Base-by-base conservation (phyloP, 2,797 vertebrate species). In the Pipistrellus nathusii region DNA sequence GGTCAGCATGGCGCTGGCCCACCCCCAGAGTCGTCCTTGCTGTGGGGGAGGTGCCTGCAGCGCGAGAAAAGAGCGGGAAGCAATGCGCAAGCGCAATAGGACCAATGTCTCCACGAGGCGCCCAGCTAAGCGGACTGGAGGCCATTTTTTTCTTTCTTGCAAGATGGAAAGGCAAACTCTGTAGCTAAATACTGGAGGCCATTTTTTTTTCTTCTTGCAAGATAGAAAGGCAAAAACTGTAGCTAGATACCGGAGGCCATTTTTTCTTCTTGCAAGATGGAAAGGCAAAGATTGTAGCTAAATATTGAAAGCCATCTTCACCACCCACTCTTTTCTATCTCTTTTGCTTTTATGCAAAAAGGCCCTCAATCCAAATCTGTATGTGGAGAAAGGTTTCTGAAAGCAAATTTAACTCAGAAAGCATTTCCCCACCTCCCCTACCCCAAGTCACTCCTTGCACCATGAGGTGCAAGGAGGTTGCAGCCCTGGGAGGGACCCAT, bases 161-260 rank as follows among this genome's bases (percentile, higher is more conserved):
- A 80, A 18, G 20, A n/a, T 1, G 3, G 3, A 69, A 88, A 81
- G 3, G 55, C 27, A 35, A 18, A 51, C 11, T 27, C 35, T 44
- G 17, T 48, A 10, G 13, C 76, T 53, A 23, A 30, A 30, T 25
- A 0, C 6, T 15, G 30, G 85, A 35, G 9, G 95, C 95, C 97
- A 93, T 97, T 41, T 95, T 95, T 95, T 95, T 97, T 95, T 41
- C 35, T 44, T 44, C 59, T 9, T 46, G 14, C 21, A 78, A 18
- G 18, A n/a, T 1, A 2, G 3, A 69, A 88, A 81, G 3, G 55
- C 27, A 35, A 14, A 51, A 44, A 44, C 35, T 48, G 17, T 44
- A 44, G 44, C 44, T 44, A 44, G 10, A 44, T 44, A 10, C 44
- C 10, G 44, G 44, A 44, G 10, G 44, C 44, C 44, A 44, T 97